These are phyloP conservation scores for Bufo bufo DNA, from an alignment of 2,113 vertebrate species.

Conservation along the genomic window DNA sequence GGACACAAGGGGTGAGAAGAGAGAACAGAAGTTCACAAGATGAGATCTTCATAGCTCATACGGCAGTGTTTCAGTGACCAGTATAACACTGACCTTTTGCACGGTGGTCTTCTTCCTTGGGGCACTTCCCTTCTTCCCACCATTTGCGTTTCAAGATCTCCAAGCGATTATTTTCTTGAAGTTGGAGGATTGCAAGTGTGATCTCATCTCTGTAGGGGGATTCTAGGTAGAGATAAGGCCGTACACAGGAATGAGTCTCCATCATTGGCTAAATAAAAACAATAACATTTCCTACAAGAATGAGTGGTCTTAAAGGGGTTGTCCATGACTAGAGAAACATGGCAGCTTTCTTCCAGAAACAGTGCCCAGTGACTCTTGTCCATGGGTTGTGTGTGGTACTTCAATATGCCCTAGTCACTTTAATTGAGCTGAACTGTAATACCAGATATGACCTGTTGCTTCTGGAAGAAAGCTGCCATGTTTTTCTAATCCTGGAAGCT, in stretches of 20 bases:
- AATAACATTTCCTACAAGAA: no score
- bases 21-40: neutral
- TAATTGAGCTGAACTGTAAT: neutral
- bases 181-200: constrained; percentile 85
- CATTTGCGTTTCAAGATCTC: constrained; percentile 90
- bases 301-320: no score
- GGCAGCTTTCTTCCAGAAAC: neutral
- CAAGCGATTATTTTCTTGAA: constrained; percentile 89
- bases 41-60: neutral
- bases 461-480: neutral
- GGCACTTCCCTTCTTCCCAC: constrained; percentile 90
- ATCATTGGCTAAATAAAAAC: no score
- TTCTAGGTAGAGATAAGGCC: constrained; percentile 69
- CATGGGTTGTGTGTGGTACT: neutral
- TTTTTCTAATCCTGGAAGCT: neutral
- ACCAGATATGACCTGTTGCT: neutral
- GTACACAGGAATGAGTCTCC: neutral
- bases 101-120: constrained; percentile 87
- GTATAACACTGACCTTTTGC: constrained; percentile 78
- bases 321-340: neutral
- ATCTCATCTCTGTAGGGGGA: constrained; percentile 88
- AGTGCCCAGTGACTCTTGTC: neutral
- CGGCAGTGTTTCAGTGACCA: neutral
- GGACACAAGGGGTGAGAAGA: neutral
- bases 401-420: neutral